These are phyloP conservation scores for Bimastos eiseni DNA, from an alignment of 2,888 invertebrate species.

Conservation along the genomic window DNA sequence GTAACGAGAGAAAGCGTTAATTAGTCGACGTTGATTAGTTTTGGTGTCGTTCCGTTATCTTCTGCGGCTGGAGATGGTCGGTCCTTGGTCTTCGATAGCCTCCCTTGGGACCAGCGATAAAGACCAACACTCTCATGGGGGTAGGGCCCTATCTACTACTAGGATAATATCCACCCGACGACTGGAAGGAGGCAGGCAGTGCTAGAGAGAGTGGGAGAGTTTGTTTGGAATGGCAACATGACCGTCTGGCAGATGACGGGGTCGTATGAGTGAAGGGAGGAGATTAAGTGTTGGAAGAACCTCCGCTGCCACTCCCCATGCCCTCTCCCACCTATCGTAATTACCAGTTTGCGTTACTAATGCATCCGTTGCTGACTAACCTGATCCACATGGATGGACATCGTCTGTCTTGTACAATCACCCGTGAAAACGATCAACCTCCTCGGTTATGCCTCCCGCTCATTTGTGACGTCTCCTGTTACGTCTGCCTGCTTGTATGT, in stretches of 20 bases:
- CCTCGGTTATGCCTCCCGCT: not conserved
- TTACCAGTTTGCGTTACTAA: conserved; percentile 3
- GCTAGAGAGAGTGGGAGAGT: not conserved
- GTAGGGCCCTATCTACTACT: not conserved
- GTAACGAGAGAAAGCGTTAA: not conserved
- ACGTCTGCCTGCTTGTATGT: not conserved
- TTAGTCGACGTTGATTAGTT: not conserved
- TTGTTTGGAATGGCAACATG: not conserved
- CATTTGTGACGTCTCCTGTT: not conserved
- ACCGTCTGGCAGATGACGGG: not conserved
- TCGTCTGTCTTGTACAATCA: not conserved
- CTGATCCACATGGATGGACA: not conserved
- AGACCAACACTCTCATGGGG: not conserved
- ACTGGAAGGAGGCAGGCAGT: not conserved
- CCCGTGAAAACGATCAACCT: not conserved
- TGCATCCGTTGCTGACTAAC: not conserved
- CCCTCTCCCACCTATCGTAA: not conserved
- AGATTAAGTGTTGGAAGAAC: not conserved
- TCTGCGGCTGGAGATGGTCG: not conserved
- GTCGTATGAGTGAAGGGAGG: not conserved
- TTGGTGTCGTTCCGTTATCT: not conserved
- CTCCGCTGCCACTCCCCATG: not conserved
- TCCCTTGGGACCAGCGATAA: not conserved
- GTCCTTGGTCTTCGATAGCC: not conserved
- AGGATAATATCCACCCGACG: conserved; percentile 2